Evolutionary conservation across 2,113 vertebrate genomes (phyloP), one percentile per base, ranked within the genome.

Genomic region (Apodemus sylvaticus): DNA sequence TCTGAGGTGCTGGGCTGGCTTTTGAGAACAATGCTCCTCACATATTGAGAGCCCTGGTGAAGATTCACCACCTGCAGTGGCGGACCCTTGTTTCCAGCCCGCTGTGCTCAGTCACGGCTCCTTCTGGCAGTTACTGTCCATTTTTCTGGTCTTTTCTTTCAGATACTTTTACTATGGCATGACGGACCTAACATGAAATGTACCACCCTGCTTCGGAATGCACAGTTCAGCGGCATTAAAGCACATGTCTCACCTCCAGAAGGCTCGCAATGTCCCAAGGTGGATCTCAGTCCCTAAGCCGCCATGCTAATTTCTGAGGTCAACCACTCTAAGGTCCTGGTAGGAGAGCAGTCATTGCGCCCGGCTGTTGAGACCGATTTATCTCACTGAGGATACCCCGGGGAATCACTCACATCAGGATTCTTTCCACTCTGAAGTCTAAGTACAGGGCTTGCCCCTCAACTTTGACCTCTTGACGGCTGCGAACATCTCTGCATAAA

Each of bases 41-140:
- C 36, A 8, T n/a, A 31, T 13, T 2, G 13, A 55, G n/a, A n/a
- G 55, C 5, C 19, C 74, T 8, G 42, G 42, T 4, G 14, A 39
- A 24, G 0, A 3, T 22, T 34, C 0, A 2, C 42, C 7, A 20
- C 48, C 17, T 2, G 8, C 8, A 2, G 73, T 9, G 24, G 22
- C 13, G 11, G 31, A 39, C 0, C 26, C 3, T 36, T 1, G 22
- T 82, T 17, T 78, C 29, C 0, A 13, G 34, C 20, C 51, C 51
- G 6, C 7, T 16, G 24, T 6, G 8, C 9, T 34, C 1, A 3
- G 7, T 19, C 53, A 55, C 0, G 0, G 16, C 58, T 34, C 16
- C 66, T 2, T 2, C 0, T 7, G 48, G 64, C 36, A 20, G 29
- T 48, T 26, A 8, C 31, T 6, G 6, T 5, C 39, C 70, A 17